A percentile compares a stretch with the other conserved stretches of the same genome.
These are phyloP conservation scores for Tachypleus tridentatus DNA, from an alignment of 1,140 invertebrate genomes.

Conservation along the genomic window DNA sequence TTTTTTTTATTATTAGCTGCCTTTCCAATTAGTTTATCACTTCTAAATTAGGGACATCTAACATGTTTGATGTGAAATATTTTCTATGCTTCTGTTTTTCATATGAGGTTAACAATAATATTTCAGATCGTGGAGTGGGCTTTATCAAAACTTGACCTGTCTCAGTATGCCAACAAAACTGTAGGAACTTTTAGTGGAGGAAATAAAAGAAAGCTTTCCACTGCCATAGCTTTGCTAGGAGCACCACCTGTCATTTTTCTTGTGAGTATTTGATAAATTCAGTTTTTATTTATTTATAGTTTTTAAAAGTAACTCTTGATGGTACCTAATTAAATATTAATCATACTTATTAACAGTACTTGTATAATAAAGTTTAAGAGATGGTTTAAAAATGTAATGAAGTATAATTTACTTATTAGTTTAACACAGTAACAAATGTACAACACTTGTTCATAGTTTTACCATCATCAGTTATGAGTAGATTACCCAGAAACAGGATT, in stretches of 20 bases:
- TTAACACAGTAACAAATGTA: no score
- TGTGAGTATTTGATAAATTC: conserved; percentile 21
- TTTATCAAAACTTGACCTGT: conserved; percentile 34
- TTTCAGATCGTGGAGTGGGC: conserved; percentile 34
- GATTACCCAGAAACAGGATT: no score
- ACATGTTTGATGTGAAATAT: conserved; percentile 1
- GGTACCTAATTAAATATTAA: no score
- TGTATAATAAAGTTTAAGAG: no score
- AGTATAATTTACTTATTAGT: no score
- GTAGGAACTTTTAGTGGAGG: conserved; percentile 52
- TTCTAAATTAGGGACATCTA: conserved; percentile 1
- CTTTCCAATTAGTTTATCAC: conserved; percentile 4
- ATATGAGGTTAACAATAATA: neutral
- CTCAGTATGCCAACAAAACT: conserved; percentile 30
- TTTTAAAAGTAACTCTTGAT: no score
- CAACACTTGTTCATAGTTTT: no score
- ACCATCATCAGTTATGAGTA: no score
- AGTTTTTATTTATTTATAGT: neutral
- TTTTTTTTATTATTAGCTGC: conserved; percentile 10
- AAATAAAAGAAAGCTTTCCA: conserved; percentile 88
- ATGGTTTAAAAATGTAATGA: no score
- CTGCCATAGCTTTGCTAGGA: conserved; percentile 72
- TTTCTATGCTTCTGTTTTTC: conserved; percentile 4
- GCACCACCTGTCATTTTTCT: conserved; percentile 44
- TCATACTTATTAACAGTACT: no score